Evolutionary conservation across 1,140 invertebrate species (phyloP), one percentile per base, ranked within the genome.

Genomic region (Dinoponera quadriceps): DNA sequence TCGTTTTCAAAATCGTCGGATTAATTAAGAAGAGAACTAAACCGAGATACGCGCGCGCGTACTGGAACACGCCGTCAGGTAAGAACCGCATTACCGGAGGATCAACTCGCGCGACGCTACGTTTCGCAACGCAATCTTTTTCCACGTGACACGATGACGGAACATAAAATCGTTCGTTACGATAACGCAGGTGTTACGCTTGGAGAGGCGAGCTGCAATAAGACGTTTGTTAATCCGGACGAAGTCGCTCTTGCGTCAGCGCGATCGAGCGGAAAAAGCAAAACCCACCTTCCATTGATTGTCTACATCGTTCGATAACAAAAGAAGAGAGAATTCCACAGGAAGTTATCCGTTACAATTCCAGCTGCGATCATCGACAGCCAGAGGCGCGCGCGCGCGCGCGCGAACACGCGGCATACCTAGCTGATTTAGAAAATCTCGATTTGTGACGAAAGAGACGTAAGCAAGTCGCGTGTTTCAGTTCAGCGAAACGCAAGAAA

Each of bases 151-250:
- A 57, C 65, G 49, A 69, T 66, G 63, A 78, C 75, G 33, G 51
- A 78, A 78, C 75, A n/a, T 57, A 66, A 78, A 78, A 69, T 78
- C 63, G 75, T 18, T 74, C 55, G 55, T 74, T 48, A 74, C 73
- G 29, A 25, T 62, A 69, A 22, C 27, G 27, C 49, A 51, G 51
- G 33, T 69, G 63, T 68, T 33, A 78, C 75, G 63, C 63, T 69
- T 78, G 75, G 38, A 29, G 54, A 54, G 66, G 27, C 27, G 66
- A 77, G 29, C 33, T 48, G 51, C 75, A 78, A 69, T n/a, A 65
- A 75, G 63, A 78, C 27, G 49, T 78, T 78, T 78, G 75, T 69
- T 69, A 78, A 78, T 66, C 51, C 25, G 54, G 20, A 66, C 60
- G 69, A 69, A 78, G 51, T 78, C 49, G 62, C 49, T 68, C n/a